Conservation (phyloP, 2,797 vertebrate species). For the Emys orbicularis region DNA sequence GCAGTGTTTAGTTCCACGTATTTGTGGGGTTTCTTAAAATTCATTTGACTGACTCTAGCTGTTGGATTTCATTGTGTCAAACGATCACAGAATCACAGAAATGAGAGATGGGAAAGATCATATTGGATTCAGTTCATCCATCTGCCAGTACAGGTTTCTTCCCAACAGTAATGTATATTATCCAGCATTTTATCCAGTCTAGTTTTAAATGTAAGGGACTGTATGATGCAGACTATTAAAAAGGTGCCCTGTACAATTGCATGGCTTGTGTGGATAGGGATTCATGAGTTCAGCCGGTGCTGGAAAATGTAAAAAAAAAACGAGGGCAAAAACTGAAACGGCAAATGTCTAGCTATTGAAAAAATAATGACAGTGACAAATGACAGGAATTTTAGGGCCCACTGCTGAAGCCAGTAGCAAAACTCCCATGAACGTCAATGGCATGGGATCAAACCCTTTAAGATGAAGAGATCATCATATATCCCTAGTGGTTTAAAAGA, state of each 20-base stretch:
- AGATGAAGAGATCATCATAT: neutral
- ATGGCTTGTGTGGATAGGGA: neutral
- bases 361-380: neutral
- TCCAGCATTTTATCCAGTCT: neutral
- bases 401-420: neutral
- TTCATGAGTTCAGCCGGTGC: neutral
- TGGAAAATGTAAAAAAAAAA: neutral
- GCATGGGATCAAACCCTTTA: neutral
- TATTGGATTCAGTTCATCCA: neutral
- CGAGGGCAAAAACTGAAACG: neutral
- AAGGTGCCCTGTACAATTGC: neutral
- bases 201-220: neutral
- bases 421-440: neutral
- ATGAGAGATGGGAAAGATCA: neutral
- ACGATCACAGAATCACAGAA: neutral
- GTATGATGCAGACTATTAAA: neutral
- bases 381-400: neutral
- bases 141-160: neutral
- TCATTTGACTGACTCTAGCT: neutral
- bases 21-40: neutral
- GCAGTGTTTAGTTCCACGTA: neutral
- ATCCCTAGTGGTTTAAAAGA: neutral
- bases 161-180: neutral
- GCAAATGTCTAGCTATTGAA: neutral
- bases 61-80: neutral